These are phyloP conservation scores for Nematostella vectensis DNA, from an alignment of 92 coral and sea anemone species.

Conservation along the genomic window DNA sequence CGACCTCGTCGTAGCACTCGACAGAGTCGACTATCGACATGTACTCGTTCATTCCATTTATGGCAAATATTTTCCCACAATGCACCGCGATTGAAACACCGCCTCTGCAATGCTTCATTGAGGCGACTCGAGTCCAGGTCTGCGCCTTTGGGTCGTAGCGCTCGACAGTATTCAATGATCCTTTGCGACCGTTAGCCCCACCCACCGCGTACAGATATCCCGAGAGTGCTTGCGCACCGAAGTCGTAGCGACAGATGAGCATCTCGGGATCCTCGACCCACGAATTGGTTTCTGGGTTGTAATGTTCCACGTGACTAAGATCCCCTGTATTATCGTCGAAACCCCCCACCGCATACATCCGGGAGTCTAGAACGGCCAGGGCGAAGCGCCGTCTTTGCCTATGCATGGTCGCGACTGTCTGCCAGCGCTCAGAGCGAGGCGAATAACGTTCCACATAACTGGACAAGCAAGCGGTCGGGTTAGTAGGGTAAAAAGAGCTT, in stretches of 20 bases:
- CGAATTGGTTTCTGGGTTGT: slow-evolving; percentile 45
- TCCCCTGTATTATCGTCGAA: slow-evolving; percentile 89
- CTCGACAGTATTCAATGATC: slow-evolving; percentile 84
- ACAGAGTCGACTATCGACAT: slow-evolving; percentile 91
- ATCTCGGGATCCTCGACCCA: slow-evolving; percentile 83
- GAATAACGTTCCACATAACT: slow-evolving; percentile 95
- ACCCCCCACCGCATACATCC: slow-evolving; percentile 91
- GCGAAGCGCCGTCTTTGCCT: slow-evolving; percentile 88
- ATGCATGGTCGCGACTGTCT: slow-evolving; percentile 71
- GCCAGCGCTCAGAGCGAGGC: slow-evolving; percentile 78
- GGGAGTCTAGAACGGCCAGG: slow-evolving; percentile 57
- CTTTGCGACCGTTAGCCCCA: slow-evolving; percentile 92
- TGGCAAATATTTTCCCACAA: slow-evolving; percentile 94
- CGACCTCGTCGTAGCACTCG: slow-evolving; percentile 86
- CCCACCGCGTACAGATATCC: slow-evolving; percentile 93
- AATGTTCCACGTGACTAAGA: slow-evolving; percentile 76
- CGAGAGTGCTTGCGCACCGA: slow-evolving; percentile 79
- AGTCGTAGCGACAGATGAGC: slow-evolving; percentile 82
- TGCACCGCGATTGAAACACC: slow-evolving; percentile 86
- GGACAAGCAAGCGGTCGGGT: too few relatives aligned
- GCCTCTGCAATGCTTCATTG: slow-evolving; percentile 87
- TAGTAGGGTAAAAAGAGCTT: too few relatives aligned
- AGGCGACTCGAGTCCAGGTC: slow-evolving; percentile 76
- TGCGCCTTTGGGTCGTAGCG: slow-evolving; percentile 67
- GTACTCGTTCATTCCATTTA: slow-evolving; percentile 97